Evolutionary conservation across 1,140 invertebrate genomes (phyloP), one percentile per base, ranked within the genome.

Genomic region (Bathynomus jamesi): DNA sequence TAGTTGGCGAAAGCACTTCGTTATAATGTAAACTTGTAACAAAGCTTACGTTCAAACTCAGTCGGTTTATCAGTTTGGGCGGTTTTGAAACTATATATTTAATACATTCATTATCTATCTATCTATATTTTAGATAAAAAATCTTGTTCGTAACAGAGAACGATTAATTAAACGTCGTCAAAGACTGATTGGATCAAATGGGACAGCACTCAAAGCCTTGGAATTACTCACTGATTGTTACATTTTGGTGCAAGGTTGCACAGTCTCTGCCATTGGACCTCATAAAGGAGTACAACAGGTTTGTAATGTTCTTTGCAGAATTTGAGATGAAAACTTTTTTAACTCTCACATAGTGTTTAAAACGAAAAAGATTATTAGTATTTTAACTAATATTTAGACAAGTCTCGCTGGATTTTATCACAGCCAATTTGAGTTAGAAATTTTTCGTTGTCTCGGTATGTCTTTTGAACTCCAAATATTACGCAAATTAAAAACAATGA

Each of bases 181-280:
- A 80, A 85, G 98, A 65, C 81, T 99, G 0, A 95, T 99, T 80
- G 98, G 98, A 0, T 94, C 96, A 0, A 95, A 97, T 83, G 96
- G 96, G 13, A 95, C 94, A 17, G 99, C 96, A 0, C 84, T 99
- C 0, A 99, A 99, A 82, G 96, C 97, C 0, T 95, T 99, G 70
- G 97, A 99, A 84, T 80, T 99, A 17, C 83, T 99, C n/a, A 99
- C 97, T 1, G 90, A 94, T 80, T 99, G 97, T 82, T 99, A 99
- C 84, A 90, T 99, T 0, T 83, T 97, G 24, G 95, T 99, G 3
- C 96, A 99, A 83, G 98, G 98, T 2, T 93, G 95, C 79, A 99
- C 98, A n/a, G 98, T 99, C 0, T 87, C 96, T 21, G 92, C 93
- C 3, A 84, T 99, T 17, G 98, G 98, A 0, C 95, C 96, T 27